These are phyloP conservation scores for Taphrorychus bicolor DNA, from an alignment of 2,888 invertebrate genomes.

Conservation along the genomic window DNA sequence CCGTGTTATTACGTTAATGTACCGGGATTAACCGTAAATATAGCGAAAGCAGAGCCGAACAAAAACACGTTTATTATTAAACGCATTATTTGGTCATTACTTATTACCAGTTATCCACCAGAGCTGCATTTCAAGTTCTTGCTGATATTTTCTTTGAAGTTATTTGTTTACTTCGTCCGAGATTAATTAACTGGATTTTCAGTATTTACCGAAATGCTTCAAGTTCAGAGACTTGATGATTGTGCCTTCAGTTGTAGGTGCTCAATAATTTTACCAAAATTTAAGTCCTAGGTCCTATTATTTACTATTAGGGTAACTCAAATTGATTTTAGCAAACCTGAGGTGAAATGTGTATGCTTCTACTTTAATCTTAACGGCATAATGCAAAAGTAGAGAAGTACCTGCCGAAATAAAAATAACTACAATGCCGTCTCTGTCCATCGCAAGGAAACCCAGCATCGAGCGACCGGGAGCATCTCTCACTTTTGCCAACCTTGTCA, in stretches of 20 bases:
- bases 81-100: conserved; percentile 39
- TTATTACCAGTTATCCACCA: conserved; percentile 10
- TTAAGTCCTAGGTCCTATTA: too few relatives aligned
- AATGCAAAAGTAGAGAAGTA: background rate
- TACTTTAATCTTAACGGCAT: background rate
- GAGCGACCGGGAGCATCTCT: conserved; percentile 28
- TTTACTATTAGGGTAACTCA: too few relatives aligned
- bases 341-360: too few relatives aligned
- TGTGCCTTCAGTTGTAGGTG: too few relatives aligned
- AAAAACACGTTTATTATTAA: conserved; percentile 42
- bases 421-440: background rate
- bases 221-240: too few relatives aligned
- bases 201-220: background rate
- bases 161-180: background rate
- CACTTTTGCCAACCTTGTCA: conserved; percentile 41
- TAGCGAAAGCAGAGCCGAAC: conserved; percentile 45
- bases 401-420: background rate
- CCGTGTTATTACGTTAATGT: conserved; percentile 38
- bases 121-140: conserved; percentile 1
- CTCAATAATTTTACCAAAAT: too few relatives aligned
- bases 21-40: conserved; percentile 45
- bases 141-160: background rate
- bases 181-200: background rate
- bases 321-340: too few relatives aligned
- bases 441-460: background rate